Percentiles rank a stretch among this genome's conserved stretches.
Conservation (phyloP, 2,797 vertebrate genomes). For the Cossypha caffra region DNA sequence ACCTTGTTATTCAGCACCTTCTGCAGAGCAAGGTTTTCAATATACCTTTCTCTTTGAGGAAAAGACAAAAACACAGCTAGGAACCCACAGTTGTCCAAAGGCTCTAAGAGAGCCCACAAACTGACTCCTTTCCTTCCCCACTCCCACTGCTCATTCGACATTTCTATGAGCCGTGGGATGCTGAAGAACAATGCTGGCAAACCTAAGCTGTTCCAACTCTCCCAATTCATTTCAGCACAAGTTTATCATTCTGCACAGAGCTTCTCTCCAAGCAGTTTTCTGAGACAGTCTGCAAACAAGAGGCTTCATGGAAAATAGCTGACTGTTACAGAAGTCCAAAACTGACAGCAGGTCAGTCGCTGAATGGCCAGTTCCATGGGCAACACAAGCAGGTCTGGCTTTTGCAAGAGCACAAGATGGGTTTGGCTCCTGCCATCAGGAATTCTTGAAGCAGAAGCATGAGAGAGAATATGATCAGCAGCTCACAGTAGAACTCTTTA, state of each 20-base stretch:
- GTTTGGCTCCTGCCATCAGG: not conserved
- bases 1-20: not conserved
- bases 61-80: not conserved
- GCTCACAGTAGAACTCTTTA: not conserved
- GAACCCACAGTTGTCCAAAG: not conserved
- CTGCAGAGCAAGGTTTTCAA: not conserved
- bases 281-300: not conserved
- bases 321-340: not conserved
- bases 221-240: not conserved
- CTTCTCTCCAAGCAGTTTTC: not conserved
- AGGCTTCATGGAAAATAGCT: not conserved
- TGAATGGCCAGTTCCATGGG: not conserved
- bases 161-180: not conserved
- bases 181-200: not conserved
- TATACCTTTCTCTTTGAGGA: not conserved
- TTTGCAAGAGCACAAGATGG: not conserved
- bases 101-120: not conserved
- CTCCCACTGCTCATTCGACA: not conserved
- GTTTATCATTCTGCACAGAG: not conserved
- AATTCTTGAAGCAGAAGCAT: not conserved
- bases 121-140: not conserved
- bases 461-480: not conserved
- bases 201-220: not conserved
- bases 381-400: not conserved
- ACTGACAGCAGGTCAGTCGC: fast-evolving